Evolutionary conservation across 2,888 invertebrate species (phyloP), one percentile per base, ranked within the genome.

Genomic region (Ryuthela nishihirai): DNA sequence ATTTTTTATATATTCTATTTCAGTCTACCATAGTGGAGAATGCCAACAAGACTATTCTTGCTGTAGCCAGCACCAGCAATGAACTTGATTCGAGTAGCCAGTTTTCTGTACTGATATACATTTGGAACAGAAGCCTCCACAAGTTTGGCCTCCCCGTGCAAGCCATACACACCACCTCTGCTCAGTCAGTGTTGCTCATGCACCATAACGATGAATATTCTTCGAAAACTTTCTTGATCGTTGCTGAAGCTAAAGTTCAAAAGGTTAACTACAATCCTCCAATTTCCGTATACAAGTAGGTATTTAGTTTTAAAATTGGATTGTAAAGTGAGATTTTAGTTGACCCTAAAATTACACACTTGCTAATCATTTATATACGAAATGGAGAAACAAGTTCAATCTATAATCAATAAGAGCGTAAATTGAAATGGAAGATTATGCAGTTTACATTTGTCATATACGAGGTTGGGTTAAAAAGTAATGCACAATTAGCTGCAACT

Each of bases 131-230:
- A 4, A 20, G 24, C 17, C 18, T 15, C 1, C 18, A n/a, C 12
- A 23, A 9, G 36, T 60, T 60, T 36, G 36, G 35, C 6, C 20
- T 10, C 18, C 45, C 49, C 9, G 29, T 36, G 4, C 49, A 54
- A 45, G 25, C 20, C 1, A 45, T 59, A 17, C 10, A 9, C 15
- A 47, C 54, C 5, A 60, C 49, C 2, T 46, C 40, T 38, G 44
- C 45, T 5, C 54, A 54, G 17, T 60, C 60, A 6, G 26, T 54
- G n/a, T 26, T 43, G 6, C 26, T 60, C 24, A 40, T 54, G 48
- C 23, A 24, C 5, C 49, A 54, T 34, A 6, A 10, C 6, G 44
- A 20, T 2, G 39, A 41, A 20, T 23, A 32, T 32, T 36, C 41
- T 9, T 39, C 47, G 1, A 2, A 25, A 3, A 21, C 41, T 10